Percentiles rank a stretch among this genome's conserved stretches.
These are phyloP conservation scores for Hyperopisus bebe DNA, from an alignment of 2,113 vertebrate species.

Conservation along the genomic window DNA sequence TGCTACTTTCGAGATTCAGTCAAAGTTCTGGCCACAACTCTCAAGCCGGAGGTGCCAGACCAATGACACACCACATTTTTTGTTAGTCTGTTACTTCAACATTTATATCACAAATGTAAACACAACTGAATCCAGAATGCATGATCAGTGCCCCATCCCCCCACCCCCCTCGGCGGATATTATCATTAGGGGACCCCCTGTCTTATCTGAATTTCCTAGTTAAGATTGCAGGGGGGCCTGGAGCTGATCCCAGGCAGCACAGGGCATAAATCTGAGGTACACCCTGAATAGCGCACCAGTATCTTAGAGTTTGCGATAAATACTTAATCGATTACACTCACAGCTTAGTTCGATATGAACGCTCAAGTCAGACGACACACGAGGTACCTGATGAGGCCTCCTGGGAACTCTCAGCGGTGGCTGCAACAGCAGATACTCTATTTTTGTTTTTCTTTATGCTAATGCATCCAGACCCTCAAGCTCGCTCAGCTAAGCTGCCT, in stretches of 20 bases:
- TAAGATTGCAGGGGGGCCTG: not conserved
- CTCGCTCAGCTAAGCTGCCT: not conserved
- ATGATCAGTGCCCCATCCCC: not conserved
- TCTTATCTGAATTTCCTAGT: not conserved
- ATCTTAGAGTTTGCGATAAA: not conserved
- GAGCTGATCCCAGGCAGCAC: not conserved
- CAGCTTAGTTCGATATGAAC: not conserved
- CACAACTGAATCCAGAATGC: not conserved
- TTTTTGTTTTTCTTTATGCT: not conserved
- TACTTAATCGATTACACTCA: not conserved
- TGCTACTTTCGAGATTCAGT: not conserved
- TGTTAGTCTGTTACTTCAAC: not conserved
- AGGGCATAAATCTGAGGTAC: not conserved
- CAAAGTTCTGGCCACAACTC: not conserved
- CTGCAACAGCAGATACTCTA: not conserved
- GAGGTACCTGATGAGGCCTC: not conserved
- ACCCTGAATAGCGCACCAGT: not conserved
- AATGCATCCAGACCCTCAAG: not conserved
- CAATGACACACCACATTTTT: not conserved
- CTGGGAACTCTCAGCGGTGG: not conserved
- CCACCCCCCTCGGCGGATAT: not conserved
- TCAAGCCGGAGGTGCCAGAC: not conserved
- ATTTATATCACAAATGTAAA: not conserved
- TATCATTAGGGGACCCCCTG: not conserved
- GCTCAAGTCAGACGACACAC: not conserved